Conservation (phyloP, 53 echinoderm and acorn worm species). For the Paelopatides confundens region DNA sequence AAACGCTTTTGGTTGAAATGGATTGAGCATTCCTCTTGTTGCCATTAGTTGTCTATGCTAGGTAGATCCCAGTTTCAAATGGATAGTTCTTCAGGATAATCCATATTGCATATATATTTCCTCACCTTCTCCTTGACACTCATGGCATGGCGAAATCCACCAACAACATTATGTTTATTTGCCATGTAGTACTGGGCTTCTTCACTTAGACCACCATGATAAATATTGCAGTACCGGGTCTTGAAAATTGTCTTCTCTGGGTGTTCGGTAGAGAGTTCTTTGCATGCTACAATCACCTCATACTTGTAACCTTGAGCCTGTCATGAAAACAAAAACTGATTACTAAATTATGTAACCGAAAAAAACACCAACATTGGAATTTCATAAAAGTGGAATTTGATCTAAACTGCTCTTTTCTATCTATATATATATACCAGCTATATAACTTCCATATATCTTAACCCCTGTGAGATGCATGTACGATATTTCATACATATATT, state of each 20-base stretch:
- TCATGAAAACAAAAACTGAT: background rate
- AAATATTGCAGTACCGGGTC: background rate
- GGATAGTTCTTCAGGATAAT: background rate
- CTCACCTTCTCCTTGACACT: background rate
- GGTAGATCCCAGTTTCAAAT: background rate
- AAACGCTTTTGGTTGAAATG: too few relatives aligned
- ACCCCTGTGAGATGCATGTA: too few relatives aligned
- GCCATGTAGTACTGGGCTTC: conserved; percentile 5
- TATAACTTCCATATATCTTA: too few relatives aligned
- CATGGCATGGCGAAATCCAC: background rate
- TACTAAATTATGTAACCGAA: too few relatives aligned
- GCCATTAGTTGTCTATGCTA: too few relatives aligned
- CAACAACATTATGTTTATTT: background rate
- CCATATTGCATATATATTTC: background rate
- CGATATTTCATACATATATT: too few relatives aligned
- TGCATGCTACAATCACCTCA: background rate
- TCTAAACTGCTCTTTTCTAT: too few relatives aligned
- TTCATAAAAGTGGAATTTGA: too few relatives aligned
- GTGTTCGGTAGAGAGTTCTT: background rate
- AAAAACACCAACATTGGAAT: too few relatives aligned
- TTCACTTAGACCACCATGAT: background rate
- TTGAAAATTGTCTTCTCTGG: background rate
- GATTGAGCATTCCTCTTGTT: background rate
- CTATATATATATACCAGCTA: too few relatives aligned
- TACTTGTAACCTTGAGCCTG: background rate